Base-by-base conservation (phyloP, 1,140 invertebrate genomes). In the Pemphigus obesinymphae region DNA sequence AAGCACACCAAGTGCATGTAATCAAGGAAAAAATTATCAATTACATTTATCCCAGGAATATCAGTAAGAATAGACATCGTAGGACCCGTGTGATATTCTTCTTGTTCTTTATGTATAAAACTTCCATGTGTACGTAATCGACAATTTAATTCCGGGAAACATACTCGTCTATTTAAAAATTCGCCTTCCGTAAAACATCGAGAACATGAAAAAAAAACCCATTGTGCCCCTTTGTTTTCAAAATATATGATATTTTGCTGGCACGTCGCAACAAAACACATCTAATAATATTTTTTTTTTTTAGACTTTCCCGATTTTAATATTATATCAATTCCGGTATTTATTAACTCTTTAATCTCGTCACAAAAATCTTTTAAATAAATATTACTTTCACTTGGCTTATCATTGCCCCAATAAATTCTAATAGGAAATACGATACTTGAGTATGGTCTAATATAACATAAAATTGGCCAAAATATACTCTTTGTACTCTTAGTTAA, bases 401-500 rank as follows among this genome's bases (percentile, higher is more conserved):
- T 80, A 26, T 43, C 50, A 0, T 40, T 34, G 2, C 76, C 76
- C 37, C 55, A 80, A n/a, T 61, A 80, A 10, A 80, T 2, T 34
- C 76, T 55, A 58, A 80, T 80, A 4, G 76, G 76, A 40, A 80
- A 80, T 1, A 80, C 76, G 17, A 61, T 3, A 17, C 40, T 37
- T 23, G 17, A 31, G 3, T 23, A 53, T 17, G 50, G 50, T 37
- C 31, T 34, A n/a, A 58, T 80, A 40, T 53, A 80, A 17, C 31
- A 8, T 29, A 85, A 76, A 53, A 86, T 85, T 61, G 85, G 84
- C 84, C 84, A 85, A 83, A 85, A 85, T 76, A 84, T 82, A 61
- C 75, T 66, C 48, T 70, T 85, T 7, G 82, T 83, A 75, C 84
- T 85, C 82, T 84, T 86, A 75, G 83, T 83, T 15, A 85, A 72